Evolutionary conservation across 2,113 vertebrate genomes (phyloP), one percentile per base, ranked within the genome.

Genomic region (Emydura subglobosa): DNA sequence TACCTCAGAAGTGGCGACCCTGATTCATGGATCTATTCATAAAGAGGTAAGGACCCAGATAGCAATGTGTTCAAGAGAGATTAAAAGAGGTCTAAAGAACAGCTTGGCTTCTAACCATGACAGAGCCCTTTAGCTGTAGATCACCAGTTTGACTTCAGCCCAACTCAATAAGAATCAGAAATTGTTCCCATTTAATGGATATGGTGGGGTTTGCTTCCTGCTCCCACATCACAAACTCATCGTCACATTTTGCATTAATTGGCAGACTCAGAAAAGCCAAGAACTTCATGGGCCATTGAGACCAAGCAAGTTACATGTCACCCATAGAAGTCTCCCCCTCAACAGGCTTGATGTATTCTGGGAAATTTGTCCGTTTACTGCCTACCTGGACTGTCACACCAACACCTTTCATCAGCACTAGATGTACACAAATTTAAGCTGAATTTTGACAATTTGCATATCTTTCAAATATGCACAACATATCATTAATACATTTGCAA

Each of bases 31-130:
- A 53, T 53, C 51, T 53, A 53, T 53, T 53, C 51, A 53, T 53
- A 53, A 53, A 53, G 51, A 53, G 51, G 51, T 17, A 53, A 53
- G 51, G 14, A 53, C 51, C 51, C 51, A 17, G 51, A 39, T 10
- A 83, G 11, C 5, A 19, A 7, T 0, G 50, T 29, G 34, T 5
- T 68, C 0, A 0, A 25, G 21, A 85, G 44, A 14, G 44, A 39
- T 0, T 3, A 51, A 53, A 21, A 59, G 65, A 49, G 11, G 7
- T 42, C 22, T 44, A 78, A 78, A 47, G 31, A 14, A 42, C 7
- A 78, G 24, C 42, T 53, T 53, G 51, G 51, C 74, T 78, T 47
- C 27, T 47, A 7, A 68, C 42, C 11, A 34, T 1, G 3, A 42
- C 22, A 84, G 50, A 53, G 51, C 55, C 42, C 27, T 54, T 79